These are phyloP conservation scores for Cephus pulcher DNA, from an alignment of 2,888 invertebrate species.

Conservation along the genomic window DNA sequence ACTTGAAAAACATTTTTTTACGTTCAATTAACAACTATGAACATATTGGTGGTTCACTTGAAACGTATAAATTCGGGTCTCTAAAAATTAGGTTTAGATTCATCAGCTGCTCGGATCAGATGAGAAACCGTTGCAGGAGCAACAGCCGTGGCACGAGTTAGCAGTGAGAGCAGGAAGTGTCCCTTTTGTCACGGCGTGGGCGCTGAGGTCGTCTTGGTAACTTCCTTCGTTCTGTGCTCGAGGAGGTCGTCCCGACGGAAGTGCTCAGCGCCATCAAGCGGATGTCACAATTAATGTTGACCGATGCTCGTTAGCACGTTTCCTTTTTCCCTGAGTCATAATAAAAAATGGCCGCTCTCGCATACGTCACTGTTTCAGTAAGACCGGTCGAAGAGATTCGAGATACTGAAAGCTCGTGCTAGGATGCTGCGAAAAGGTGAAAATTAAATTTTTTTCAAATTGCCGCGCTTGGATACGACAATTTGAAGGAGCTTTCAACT, in stretches of 20 bases:
- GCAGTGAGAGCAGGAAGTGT: neutral
- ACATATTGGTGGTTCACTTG: neutral
- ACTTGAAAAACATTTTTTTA: too few species aligned
- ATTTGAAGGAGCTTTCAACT: neutral
- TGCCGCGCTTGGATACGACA: neutral
- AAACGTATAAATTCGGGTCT: neutral
- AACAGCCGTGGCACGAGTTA: neutral
- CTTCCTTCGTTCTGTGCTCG: constrained; percentile 55
- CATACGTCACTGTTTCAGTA: neutral
- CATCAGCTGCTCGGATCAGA: neutral
- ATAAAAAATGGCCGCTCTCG: neutral
- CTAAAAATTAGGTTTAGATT: neutral
- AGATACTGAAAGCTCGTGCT: neutral
- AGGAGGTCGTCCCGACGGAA: constrained; percentile 43
- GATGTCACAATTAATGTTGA: constrained; percentile 65
- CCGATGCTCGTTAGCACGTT: constrained; percentile 62
- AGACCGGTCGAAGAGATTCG: constrained; percentile 30
- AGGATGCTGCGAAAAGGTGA: neutral
- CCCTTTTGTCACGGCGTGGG: constrained; percentile 51
- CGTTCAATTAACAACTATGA: neutral
- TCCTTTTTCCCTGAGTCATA: constrained; percentile 60
- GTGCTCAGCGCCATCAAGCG: constrained; percentile 51
- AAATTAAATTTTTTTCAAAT: neutral
- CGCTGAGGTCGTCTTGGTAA: constrained; percentile 60
- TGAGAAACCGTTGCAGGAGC: neutral